Evolutionary conservation across 2,113 vertebrate genomes (phyloP).

Genomic region (Neodon shergylaensis): DNA sequence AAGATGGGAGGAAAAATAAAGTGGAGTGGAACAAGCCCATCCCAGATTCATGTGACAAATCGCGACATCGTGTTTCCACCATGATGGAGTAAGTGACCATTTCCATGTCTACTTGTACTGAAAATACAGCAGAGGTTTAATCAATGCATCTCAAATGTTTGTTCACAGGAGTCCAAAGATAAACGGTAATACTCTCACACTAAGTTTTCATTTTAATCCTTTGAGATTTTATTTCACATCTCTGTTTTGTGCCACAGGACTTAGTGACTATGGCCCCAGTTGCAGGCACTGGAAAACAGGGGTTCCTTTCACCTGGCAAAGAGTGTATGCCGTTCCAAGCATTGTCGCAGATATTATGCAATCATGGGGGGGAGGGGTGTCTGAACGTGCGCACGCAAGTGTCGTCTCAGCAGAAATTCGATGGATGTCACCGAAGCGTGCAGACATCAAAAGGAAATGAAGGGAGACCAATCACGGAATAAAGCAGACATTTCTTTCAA

Average conservation of each 20-base stretch:
- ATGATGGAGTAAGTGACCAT: background rate
- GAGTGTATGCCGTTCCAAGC: background rate
- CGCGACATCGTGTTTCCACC: background rate
- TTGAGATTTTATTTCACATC: background rate
- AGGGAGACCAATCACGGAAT: conserved; percentile 1
- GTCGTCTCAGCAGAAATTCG: conserved; percentile 41
- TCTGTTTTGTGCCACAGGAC: background rate
- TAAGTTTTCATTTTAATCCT: conserved; percentile 6
- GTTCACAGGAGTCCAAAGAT: background rate
- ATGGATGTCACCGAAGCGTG: conserved; percentile 60
- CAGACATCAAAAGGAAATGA: conserved; percentile 57
- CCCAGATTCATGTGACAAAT: background rate
- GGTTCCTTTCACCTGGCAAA: background rate
- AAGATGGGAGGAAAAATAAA: background rate
- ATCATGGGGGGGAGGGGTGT: background rate
- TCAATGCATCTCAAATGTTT: background rate
- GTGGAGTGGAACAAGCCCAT: background rate
- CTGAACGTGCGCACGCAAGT: accelerated
- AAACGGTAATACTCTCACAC: background rate
- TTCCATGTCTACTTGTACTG: background rate
- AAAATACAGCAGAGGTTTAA: background rate
- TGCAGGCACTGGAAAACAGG: conserved; percentile 25
- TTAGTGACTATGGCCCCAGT: background rate
- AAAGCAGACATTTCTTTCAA: conserved; percentile 15
- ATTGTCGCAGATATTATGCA: background rate